Evolutionary conservation across 1,140 invertebrate species (phyloP).

Genomic region (Yoshiicerus persimilis): DNA sequence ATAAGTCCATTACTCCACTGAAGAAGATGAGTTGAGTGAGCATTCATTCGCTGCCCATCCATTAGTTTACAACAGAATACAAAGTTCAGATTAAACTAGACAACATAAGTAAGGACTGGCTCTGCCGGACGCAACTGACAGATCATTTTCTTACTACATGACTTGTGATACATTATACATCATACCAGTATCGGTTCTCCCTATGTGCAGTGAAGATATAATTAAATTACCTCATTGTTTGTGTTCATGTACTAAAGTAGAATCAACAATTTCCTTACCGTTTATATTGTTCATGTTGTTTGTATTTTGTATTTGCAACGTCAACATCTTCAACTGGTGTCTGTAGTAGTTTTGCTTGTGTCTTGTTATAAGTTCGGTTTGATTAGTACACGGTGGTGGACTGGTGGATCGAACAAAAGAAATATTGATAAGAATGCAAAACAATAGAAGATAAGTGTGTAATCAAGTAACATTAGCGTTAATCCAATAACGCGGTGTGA

Average conservation of each 20-base stretch:
- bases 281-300: no score
- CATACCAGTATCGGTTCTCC: background rate
- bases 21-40: no score
- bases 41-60: background rate
- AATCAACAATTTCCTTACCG: background rate
- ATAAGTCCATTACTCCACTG: background rate
- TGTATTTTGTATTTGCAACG: no score
- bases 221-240: background rate
- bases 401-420: background rate
- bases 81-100: background rate
- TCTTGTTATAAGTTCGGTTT: no score
- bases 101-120: background rate
- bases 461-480: background rate
- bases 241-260: background rate
- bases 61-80: background rate
- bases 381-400: background rate
- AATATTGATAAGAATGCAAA: background rate
- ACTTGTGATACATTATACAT: background rate
- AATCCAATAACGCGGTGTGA: background rate
- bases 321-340: no score
- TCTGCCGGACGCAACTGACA: background rate
- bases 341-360: no score
- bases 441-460: background rate
- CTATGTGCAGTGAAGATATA: background rate
- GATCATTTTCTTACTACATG: background rate